Conservation (phyloP, 1,140 invertebrate species). For the Drosophila kanapiae region DNA sequence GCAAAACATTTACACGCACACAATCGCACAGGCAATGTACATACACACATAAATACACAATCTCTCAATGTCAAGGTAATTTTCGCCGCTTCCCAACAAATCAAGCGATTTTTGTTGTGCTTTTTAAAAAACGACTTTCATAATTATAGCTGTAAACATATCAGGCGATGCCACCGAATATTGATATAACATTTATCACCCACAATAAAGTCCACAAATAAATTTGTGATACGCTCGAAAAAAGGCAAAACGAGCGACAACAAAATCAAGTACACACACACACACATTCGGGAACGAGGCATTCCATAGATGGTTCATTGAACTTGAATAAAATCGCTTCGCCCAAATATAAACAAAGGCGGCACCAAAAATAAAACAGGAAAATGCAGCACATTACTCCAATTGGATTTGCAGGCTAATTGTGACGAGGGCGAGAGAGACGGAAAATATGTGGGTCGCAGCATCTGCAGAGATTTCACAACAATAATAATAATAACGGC, state of each 20-base stretch:
- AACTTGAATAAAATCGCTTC: slow-evolving; percentile 60
- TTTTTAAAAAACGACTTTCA: slow-evolving; percentile 37
- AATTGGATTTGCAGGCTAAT: slow-evolving; percentile 28
- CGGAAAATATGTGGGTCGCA: slow-evolving; percentile 64
- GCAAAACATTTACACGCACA: slow-evolving; percentile 50
- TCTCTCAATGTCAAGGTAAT: slow-evolving; percentile 78
- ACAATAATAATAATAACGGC: slow-evolving; percentile 48
- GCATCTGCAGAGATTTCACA: slow-evolving; percentile 64
- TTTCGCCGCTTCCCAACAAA: slow-evolving; percentile 33
- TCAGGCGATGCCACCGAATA: slow-evolving; percentile 35
- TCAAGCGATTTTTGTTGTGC: slow-evolving; percentile 12
- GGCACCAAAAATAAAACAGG: slow-evolving; percentile 53
- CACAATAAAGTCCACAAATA: slow-evolving; percentile 40
- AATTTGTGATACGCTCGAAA: slow-evolving; percentile 45
- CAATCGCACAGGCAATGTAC: slow-evolving; percentile 6
- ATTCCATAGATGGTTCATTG: slow-evolving; percentile 71
- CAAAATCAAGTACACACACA: slow-evolving; percentile 29
- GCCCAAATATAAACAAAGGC: slow-evolving; percentile 56
- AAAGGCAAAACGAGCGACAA: slow-evolving; percentile 22
- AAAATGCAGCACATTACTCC: slow-evolving; percentile 20
- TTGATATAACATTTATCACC: slow-evolving; percentile 48
- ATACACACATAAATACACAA: slow-evolving; percentile 17
- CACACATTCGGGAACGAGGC: slow-evolving; percentile 14
- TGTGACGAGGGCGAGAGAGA: slow-evolving; percentile 16
- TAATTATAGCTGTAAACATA: slow-evolving; percentile 49